A percentile compares a stretch with the other conserved stretches of the same genome.
These are phyloP conservation scores for Cettia cetti DNA, from an alignment of 2,113 vertebrate species.

Conservation along the genomic window DNA sequence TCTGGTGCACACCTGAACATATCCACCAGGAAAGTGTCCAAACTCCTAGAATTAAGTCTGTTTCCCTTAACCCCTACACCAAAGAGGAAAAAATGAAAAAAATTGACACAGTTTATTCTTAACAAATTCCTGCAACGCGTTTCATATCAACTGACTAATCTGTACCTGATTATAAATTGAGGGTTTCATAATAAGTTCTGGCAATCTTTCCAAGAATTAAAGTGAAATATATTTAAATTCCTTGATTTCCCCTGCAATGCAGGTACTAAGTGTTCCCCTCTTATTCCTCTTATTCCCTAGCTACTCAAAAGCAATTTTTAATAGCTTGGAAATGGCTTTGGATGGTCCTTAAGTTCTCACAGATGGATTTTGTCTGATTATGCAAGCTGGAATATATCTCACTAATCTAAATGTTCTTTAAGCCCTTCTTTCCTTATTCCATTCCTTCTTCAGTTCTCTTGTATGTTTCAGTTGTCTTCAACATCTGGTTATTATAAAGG, in stretches of 20 bases:
- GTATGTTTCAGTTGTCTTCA: neutral
- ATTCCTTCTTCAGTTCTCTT: neutral
- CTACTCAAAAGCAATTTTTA: neutral
- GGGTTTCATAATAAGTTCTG: neutral
- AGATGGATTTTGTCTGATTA: neutral
- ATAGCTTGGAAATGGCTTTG: neutral
- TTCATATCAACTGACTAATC: neutral
- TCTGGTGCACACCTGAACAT: neutral
- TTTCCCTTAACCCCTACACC: neutral
- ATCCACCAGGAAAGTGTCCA: neutral
- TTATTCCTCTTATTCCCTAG: neutral
- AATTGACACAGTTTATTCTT: neutral
- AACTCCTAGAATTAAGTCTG: neutral
- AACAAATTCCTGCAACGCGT: neutral
- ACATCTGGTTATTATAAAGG: neutral
- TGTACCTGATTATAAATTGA: neutral
- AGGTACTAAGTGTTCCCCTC: neutral
- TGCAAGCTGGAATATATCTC: neutral
- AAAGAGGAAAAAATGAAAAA: neutral
- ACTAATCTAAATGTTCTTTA: constrained; percentile 5
- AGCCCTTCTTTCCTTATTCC: constrained; percentile 9
- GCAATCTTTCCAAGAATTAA: neutral
- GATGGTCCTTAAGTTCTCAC: neutral
- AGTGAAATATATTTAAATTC: neutral
- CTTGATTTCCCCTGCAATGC: neutral